Percentiles rank a stretch among this genome's conserved stretches.
Evolutionary conservation across 2,113 vertebrate genomes (phyloP).

Genomic region (Microtus ochrogaster): DNA sequence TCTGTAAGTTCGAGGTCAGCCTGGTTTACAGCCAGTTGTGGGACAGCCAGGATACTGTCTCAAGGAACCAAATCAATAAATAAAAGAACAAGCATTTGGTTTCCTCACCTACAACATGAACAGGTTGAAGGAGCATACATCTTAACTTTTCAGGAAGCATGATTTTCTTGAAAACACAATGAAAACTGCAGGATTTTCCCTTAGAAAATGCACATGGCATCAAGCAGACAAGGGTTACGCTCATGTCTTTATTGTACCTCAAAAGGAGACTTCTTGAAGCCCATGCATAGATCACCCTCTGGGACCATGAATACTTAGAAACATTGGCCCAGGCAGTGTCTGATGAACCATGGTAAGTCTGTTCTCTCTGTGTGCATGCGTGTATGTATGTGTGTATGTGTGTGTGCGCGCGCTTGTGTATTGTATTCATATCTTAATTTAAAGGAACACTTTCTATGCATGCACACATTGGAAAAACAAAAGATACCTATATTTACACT

Average conservation of each 20-base stretch:
- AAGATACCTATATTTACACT: neutral
- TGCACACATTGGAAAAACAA: neutral
- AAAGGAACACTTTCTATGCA: neutral
- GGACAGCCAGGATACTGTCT: neutral
- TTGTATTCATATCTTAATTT: neutral
- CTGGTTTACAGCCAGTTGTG: neutral
- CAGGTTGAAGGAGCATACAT: neutral
- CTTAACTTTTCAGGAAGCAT: neutral
- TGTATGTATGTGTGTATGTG: neutral
- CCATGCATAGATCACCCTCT: neutral
- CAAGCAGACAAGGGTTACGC: neutral
- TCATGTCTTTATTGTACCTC: neutral
- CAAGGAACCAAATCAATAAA: neutral
- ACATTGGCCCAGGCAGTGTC: neutral
- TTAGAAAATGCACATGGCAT: neutral
- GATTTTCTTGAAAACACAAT: slow-evolving; percentile 16
- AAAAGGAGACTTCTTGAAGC: neutral
- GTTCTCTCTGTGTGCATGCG: no score
- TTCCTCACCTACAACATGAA: neutral
- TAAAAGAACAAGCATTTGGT: neutral
- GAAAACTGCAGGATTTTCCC: slow-evolving; percentile 25
- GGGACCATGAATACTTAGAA: neutral
- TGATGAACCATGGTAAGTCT: neutral
- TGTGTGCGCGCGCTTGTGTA: neutral
- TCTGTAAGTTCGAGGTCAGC: neutral